Base-by-base conservation (phyloP, 2,888 invertebrate genomes). In the Lithophane semibrunnea region DNA sequence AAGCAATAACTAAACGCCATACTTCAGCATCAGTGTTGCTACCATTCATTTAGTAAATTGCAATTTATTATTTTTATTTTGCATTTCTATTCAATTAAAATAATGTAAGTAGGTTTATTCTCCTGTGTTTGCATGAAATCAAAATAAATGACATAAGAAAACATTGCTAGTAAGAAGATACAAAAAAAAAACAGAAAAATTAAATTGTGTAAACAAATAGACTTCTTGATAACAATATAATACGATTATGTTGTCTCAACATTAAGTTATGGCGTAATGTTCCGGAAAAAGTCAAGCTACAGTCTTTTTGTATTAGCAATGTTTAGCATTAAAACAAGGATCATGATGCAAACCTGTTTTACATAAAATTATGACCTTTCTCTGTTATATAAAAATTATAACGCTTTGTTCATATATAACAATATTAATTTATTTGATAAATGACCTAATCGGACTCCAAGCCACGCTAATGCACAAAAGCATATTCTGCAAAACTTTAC, bases 21-120 rank as follows among this genome's bases (percentile, higher is more conserved):
- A 12, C 18, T 29, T 49, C 47, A 56, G 18, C 7, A 5, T 18
- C 18, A 73, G 58, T 82, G 85, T 80, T 84, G 72, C 76, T 44
- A 60, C 1, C 1, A 16, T 16, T n/a, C 0, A 29, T 13, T 58
- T 29, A 3, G 1, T 37, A 73, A 83, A 66, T 37, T 68, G 21
- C 83, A 2, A 1, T 24, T 52, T 24, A 18, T 49, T n/a, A 3
- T 16, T 42, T 77, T 52, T 12, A 8, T 42, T 37, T n/a, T 13
- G n/a, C 18, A 37, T 73, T 71, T 21, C 0, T 13, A 37, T 37
- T 18, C 5, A 12, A n/a, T n/a, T 49, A 3, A 3, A 44, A 47
- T n/a, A 16, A 18, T 47, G 10, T 7, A 16, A 37, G 37, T 37
- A 37, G 29, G 47, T 63, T 52, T 52, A 9, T 24, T 37, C 3